Evolutionary conservation across 2,797 vertebrate genomes (phyloP), one percentile per base, ranked within the genome.

Genomic region (Cetoscarus ocellatus): DNA sequence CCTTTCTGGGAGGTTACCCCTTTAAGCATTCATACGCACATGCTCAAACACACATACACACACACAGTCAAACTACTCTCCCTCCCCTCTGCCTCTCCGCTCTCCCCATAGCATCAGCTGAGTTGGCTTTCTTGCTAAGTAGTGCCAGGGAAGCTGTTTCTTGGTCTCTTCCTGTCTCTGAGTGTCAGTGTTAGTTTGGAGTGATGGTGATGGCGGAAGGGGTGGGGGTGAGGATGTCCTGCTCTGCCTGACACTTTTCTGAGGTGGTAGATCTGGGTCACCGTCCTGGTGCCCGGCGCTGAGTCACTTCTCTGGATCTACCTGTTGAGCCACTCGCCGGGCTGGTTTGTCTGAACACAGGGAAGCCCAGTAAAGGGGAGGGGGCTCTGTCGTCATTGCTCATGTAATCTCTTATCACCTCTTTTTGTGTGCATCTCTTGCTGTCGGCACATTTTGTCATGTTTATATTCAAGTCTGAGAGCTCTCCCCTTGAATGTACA

Each of bases 21-120:
- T 81, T 70, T 14, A 49, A 43, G 38, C 38, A 39, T 39, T 7
- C 38, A 39, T 39, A 39, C 38, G 9, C 38, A 39, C 38, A 39
- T 10, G 3, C 40, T 7, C 38, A 39, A 39, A 39, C 38, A 53
- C 14, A 49, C 40, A 38, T 50, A 7, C 17, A 76, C 55, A 70
- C 60, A 76, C 54, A 51, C 51, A 47, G 10, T 13, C 5, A n/a
- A 57, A 54, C 60, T 53, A n/a, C 68, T 62, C 63, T 55, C 18
- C 63, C 0, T 12, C 9, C 75, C 52, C 67, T 7, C 45, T 62
- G 54, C 36, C 50, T 60, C 47, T 18, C 59, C 45, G 45, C 54
- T 70, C 67, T 65, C 67, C 69, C 63, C 18, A 63, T 5, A 82
- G 79, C 73, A 80, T 84, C 79, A 87, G 82, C 85, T 81, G 86